These are phyloP conservation scores for Chaetura pelagica DNA, from an alignment of 2,113 vertebrate species.

Conservation along the genomic window DNA sequence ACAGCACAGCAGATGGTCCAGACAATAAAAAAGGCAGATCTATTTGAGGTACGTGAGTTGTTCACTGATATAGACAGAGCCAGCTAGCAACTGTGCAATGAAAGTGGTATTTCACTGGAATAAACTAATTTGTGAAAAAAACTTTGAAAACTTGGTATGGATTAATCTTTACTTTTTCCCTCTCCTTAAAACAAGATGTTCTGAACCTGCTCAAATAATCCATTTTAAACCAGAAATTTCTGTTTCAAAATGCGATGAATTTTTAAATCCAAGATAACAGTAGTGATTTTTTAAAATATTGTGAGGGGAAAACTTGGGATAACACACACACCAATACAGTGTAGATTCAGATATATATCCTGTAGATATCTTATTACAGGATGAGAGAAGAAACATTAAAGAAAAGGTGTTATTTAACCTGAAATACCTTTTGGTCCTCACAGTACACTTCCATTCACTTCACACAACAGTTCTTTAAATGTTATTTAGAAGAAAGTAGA, in stretches of 20 bases:
- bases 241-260: background rate
- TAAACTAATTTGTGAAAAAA: background rate
- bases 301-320: background rate
- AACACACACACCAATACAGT: background rate
- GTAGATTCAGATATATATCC: background rate
- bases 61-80: background rate
- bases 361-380: background rate
- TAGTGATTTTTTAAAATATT: background rate
- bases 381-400: background rate
- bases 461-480: background rate
- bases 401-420: background rate
- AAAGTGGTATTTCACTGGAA: background rate
- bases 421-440: background rate
- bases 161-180: background rate
- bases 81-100: background rate
- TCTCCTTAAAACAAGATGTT: background rate
- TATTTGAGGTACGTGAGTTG: conserved; percentile 46
- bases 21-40: conserved; percentile 57
- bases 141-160: background rate
- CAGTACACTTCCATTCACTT: background rate
- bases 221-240: background rate
- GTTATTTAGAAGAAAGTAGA: background rate
- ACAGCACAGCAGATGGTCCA: conserved; percentile 55
- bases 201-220: background rate
- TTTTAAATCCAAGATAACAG: background rate